These are phyloP conservation scores for Amia ocellicauda DNA, from an alignment of 2,113 vertebrate species.

Conservation along the genomic window DNA sequence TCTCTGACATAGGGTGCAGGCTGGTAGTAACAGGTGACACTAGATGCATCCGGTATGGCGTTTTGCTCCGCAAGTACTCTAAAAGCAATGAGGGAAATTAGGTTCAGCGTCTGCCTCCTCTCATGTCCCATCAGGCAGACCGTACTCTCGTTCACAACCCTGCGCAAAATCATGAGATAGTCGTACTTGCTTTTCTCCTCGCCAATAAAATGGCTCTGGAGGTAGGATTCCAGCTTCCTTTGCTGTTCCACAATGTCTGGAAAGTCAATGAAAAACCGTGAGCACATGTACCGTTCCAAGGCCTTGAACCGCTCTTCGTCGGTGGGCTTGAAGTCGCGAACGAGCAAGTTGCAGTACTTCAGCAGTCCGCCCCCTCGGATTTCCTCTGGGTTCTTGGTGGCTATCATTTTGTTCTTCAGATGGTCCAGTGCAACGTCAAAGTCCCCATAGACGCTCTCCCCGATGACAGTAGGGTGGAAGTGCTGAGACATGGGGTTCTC, in stretches of 20 bases:
- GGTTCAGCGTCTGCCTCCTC: constrained; percentile 88
- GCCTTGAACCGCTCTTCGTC: constrained; percentile 85
- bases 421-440: constrained; percentile 81
- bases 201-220: constrained; percentile 93
- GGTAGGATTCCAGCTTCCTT: constrained; percentile 90
- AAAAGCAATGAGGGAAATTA: constrained; percentile 89
- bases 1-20: constrained; percentile 92
- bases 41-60: constrained; percentile 86
- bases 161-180: constrained; percentile 91
- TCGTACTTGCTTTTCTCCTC: constrained; percentile 95
- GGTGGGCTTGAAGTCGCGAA: constrained; percentile 83
- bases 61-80: constrained; percentile 90
- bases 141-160: constrained; percentile 94
- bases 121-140: constrained; percentile 98
- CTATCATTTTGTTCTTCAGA: constrained; percentile 85
- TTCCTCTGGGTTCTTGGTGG: constrained; percentile 93
- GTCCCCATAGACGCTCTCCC: constrained; percentile 92
- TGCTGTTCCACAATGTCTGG: constrained; percentile 94
- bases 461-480: constrained; percentile 78
- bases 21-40: constrained; percentile 96
- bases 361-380: constrained; percentile 93
- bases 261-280: constrained; percentile 98
- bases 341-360: constrained; percentile 94
- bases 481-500: constrained; percentile 74
- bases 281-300: constrained; percentile 96